phyloP scores from a whole-genome alignment of 1,140 invertebrate species.

The Matsumurasca onukii region DNA sequence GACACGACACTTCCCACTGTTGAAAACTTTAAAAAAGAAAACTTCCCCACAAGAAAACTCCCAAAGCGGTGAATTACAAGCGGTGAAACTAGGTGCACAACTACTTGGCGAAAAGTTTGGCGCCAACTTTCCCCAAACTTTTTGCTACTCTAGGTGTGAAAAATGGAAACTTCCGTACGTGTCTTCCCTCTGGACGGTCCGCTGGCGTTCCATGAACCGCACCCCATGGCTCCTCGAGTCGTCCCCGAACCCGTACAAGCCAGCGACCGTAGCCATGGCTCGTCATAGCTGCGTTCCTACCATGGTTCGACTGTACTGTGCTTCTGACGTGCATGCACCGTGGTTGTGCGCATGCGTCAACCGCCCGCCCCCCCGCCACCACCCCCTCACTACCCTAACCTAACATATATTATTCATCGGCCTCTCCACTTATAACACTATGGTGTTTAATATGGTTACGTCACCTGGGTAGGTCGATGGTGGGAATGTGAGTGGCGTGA shows the following conservation, averaged over 20 bases:
- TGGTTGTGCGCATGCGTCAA: too few relatives aligned
- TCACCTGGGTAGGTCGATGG: slow-evolving; percentile 10
- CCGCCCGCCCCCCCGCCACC: slow-evolving; percentile 4
- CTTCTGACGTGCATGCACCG: slow-evolving; percentile 2
- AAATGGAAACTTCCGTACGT: slow-evolving; percentile 39
- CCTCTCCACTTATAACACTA: slow-evolving; percentile 28
- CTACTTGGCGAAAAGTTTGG: background rate
- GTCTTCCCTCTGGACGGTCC: slow-evolving; percentile 40
- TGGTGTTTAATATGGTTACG: slow-evolving; percentile 25
- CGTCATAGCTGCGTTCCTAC: background rate
- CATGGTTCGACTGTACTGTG: slow-evolving; percentile 17
- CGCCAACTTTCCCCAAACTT: background rate
- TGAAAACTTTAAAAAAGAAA: too few relatives aligned
- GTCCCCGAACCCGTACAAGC: slow-evolving; percentile 52
- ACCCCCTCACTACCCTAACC: slow-evolving; percentile 8
- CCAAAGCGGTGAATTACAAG: background rate
- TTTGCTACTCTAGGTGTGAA: background rate
- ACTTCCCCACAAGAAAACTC: too few relatives aligned
- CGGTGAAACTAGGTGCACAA: background rate
- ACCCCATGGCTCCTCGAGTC: slow-evolving; percentile 43
- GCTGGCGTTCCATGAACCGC: slow-evolving; percentile 39
- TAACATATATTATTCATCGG: slow-evolving; percentile 27
- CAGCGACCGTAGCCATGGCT: slow-evolving; percentile 50
- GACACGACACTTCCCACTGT: too few relatives aligned
- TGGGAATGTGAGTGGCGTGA: background rate